Evolutionary conservation across 2,113 vertebrate genomes (phyloP).

Genomic region (Platysternon megacephalum): DNA sequence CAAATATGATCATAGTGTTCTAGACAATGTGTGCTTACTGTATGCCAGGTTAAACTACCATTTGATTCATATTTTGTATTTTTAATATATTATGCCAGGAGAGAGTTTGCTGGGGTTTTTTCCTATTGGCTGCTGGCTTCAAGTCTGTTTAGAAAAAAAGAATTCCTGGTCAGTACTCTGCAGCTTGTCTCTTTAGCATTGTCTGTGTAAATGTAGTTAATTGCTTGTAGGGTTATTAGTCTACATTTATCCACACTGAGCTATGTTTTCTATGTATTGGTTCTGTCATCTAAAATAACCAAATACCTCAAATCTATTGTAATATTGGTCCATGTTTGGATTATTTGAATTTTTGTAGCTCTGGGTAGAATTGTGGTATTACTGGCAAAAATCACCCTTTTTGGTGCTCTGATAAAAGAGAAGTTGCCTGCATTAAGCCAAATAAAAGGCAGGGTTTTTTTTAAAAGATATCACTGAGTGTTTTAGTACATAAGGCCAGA

Average conservation of each 20-base stretch:
- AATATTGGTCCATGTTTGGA: background rate
- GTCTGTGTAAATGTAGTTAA: background rate
- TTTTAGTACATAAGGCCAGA: background rate
- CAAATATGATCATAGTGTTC: background rate
- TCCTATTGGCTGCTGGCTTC: background rate
- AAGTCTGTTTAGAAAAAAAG: background rate
- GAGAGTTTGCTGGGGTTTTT: background rate
- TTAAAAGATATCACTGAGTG: background rate
- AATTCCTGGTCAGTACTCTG: background rate
- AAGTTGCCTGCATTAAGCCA: background rate
- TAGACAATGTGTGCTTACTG: background rate
- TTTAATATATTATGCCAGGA: fast-evolving
- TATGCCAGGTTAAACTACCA: background rate
- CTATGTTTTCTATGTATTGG: background rate
- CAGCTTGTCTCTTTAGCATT: background rate
- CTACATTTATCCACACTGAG: background rate
- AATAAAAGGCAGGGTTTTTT: background rate
- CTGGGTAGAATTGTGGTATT: background rate
- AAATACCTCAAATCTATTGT: background rate
- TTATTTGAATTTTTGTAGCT: background rate
- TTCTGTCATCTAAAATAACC: background rate
- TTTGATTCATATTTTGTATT: background rate
- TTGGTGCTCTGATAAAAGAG: background rate
- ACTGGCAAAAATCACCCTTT: background rate
- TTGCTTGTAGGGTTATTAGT: background rate